phyloP scores from a whole-genome alignment of 2,888 invertebrate species.

The Diplolepis rosae region DNA sequence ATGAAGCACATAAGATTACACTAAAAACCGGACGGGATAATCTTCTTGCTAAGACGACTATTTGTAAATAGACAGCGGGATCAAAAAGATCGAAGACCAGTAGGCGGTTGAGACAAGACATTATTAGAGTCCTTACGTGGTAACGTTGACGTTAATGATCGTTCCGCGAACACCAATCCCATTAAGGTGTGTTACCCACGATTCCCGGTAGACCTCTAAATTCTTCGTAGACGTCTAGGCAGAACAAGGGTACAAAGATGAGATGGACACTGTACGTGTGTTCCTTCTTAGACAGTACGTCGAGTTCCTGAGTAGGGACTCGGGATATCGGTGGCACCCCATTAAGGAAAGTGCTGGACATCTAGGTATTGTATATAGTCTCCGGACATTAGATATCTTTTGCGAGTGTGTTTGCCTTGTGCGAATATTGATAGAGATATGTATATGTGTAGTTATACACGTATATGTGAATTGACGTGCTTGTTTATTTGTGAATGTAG shows the following conservation, averaged over 20 bases:
- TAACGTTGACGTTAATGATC: slow-evolving; percentile 52
- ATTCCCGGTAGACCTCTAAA: slow-evolving; percentile 63
- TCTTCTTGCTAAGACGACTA: not conserved
- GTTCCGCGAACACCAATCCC: slow-evolving; percentile 62
- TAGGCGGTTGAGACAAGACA: slow-evolving; percentile 5
- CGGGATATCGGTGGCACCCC: slow-evolving; percentile 66
- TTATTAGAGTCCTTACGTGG: slow-evolving; percentile 13
- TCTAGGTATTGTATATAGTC: slow-evolving; percentile 51
- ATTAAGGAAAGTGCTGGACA: slow-evolving; percentile 70
- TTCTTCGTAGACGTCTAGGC: slow-evolving; percentile 53
- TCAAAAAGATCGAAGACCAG: slow-evolving; percentile 13
- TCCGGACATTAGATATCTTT: slow-evolving; percentile 45
- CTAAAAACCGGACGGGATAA: slow-evolving; percentile 3
- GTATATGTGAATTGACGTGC: not conserved
- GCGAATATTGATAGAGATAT: not conserved
- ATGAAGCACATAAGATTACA: not conserved
- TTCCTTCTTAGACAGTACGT: not conserved
- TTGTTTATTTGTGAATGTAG: slow-evolving; percentile 43
- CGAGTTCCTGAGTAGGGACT: slow-evolving; percentile 21
- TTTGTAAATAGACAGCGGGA: slow-evolving; percentile 14
- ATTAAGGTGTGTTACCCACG: slow-evolving; percentile 59
- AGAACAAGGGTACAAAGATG: not conserved
- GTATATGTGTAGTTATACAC: not conserved
- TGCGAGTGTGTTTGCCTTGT: slow-evolving; percentile 32
- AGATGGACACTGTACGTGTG: not conserved